Evolutionary conservation across 1,140 invertebrate genomes (phyloP), one percentile per base, ranked within the genome.

Genomic region (Drosophila elegans): DNA sequence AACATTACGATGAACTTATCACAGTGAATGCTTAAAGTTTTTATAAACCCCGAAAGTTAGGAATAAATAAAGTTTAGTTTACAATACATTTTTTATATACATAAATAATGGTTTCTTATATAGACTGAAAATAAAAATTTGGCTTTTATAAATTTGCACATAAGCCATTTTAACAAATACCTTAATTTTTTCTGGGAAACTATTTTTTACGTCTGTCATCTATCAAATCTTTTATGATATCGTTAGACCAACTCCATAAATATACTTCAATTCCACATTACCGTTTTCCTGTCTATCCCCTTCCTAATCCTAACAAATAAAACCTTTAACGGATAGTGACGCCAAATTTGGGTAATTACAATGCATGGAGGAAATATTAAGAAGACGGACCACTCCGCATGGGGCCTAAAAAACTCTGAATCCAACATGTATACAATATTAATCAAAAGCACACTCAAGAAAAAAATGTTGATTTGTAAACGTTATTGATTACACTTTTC

Each of bases 281-380:
- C 83, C 78, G 83, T 80, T 86, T 66, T 52, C 60, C 60, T 69
- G 63, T 57, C 16, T 74, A 68, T 29, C 59, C 60, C 25, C 39
- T 48, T 34, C 36, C 16, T 32, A 59, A 9, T 51, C 51, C 46
- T 36, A 48, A 7, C 27, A 49, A 39, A 39, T 67, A 60, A 64
- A 85, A 72, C 67, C 67, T 82, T 79, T 82, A 78, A 82, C 66
- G 83, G 78, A 80, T 88, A 88, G 83, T 86, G 83, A 86, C 83
- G 83, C 79, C 83, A 86, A 86, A 88, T 86, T 86, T 86, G 83
- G 83, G 75, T 86, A 86, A 86, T 86, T 88, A 86, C 83, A 54
- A 46, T 63, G 49, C 63, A 46, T 36, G 64, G 67, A 64, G 67
- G 21, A 63, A 66, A 44, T 64, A 64, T 81, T 67, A 62, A 62